Conservation (phyloP, 2,113 vertebrate genomes). For the Lophotis ruficrista region DNA sequence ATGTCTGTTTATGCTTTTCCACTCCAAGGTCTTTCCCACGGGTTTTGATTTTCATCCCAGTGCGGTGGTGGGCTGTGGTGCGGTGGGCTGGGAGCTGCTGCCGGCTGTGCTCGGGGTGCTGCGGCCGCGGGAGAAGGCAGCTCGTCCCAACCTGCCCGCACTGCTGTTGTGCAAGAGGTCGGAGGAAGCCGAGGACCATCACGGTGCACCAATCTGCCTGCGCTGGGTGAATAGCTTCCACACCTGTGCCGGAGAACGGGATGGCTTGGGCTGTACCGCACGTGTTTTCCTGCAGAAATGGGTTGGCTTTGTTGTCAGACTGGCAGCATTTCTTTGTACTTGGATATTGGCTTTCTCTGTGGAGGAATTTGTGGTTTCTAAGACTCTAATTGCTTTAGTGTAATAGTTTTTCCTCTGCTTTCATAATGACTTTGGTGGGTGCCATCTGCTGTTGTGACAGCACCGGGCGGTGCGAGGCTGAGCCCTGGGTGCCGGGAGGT, state of each 20-base stretch:
- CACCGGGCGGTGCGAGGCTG: neutral
- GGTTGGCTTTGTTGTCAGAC: slow-evolving; percentile 10
- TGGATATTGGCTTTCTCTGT: neutral
- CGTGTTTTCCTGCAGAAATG: neutral
- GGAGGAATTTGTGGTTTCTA: slow-evolving; percentile 42
- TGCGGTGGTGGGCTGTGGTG: neutral
- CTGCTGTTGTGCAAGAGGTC: neutral
- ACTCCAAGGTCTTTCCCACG: neutral
- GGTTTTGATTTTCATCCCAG: neutral
- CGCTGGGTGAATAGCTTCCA: neutral
- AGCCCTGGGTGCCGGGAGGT: neutral
- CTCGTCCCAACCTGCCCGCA: neutral
- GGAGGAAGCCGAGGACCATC: neutral
- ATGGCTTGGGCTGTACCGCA: neutral
- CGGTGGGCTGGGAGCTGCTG: neutral
- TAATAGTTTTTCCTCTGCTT: slow-evolving; percentile 35
- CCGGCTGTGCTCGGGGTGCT: rapidly evolving
- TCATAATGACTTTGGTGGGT: slow-evolving; percentile 14
- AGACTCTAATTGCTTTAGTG: slow-evolving; percentile 40
- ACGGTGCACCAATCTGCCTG: neutral
- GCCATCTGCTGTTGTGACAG: slow-evolving; percentile 24
- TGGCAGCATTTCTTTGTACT: neutral
- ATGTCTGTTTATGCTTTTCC: neutral
- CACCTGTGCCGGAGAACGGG: rapidly evolving
- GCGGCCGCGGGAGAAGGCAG: neutral